Base-by-base conservation (phyloP, 2,113 vertebrate species). In the Oenanthe melanoleuca region DNA sequence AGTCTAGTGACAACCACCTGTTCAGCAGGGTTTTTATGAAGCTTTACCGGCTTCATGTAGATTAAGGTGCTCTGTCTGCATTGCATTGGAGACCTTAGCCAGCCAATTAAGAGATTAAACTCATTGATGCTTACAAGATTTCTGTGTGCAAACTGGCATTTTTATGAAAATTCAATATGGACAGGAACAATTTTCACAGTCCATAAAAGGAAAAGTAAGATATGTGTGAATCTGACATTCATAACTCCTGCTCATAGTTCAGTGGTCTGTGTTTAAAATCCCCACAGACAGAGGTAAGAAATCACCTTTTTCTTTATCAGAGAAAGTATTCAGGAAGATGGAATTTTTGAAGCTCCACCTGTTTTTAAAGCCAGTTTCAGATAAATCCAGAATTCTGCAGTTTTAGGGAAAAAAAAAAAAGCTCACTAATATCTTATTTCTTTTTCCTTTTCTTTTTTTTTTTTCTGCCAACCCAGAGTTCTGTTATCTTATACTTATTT, bases 401-500 rank as follows among this genome's bases (percentile, higher is more conserved):
- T 80, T 80, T 88, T 37, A 79, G 49, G 2, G 52, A 4, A 4
- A 14, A 86, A 14, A 92, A 49, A 67, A 92, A 57, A 45, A 78
- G 1, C 11, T 81, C 50, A 31, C n/a, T 70, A 88, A 90, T 79
- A 72, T 73, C 42, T 72, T 72, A 12, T 92, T 57, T 93, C 25
- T 23, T 31, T 61, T 40, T 75, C 8, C 37, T 78, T 89, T 56
- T 63, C 28, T 3, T 17, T 70, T 63, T 75, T 56, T 19, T 56
- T 59, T 52, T n/a, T 11, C 80, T 31, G 0, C 65, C 77, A 88
- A 73, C 24, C 25, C 21, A 49, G 47, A 69, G 42, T 88, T 95
- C 79, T 96, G 92, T 96, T 97, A 96, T 96, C 95, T 97, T 96
- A 89, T 34, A 93, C 80, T 91, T 93, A 94, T 91, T 97, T 95